These are phyloP conservation scores for Acridotheres tristis DNA, from an alignment of 2,797 vertebrate species.

Conservation along the genomic window DNA sequence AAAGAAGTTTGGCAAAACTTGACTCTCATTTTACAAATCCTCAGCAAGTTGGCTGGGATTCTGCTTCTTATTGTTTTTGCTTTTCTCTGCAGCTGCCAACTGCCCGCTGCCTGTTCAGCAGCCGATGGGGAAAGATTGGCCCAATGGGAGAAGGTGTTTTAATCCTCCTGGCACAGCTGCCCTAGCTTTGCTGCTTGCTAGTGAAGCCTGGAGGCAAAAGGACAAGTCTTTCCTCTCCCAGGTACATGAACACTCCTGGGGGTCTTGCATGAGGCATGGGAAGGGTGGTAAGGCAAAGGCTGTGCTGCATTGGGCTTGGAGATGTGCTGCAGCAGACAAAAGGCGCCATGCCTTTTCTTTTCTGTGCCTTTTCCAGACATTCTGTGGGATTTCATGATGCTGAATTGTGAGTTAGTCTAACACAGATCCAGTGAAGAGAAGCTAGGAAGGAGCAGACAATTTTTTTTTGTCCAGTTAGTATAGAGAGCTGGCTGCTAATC, in stretches of 20 bases:
- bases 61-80: neutral
- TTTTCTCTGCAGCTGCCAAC: neutral
- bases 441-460: neutral
- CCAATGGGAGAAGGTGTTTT: neutral
- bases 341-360: no score
- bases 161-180: neutral
- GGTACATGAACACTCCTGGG: neutral
- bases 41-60: neutral
- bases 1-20: neutral
- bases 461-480: neutral
- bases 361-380: neutral
- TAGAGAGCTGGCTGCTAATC: neutral
- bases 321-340: neutral
- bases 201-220: neutral
- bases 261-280: neutral
- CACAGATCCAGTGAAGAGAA: neutral
- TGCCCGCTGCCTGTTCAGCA: neutral
- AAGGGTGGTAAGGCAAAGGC: neutral
- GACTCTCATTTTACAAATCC: neutral
- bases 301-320: neutral
- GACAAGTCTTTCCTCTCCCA: neutral
- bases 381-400: rapidly evolving
- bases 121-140: neutral
- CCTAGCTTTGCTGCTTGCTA: neutral
- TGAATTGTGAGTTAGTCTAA: neutral